Evolutionary conservation across 64 coral and sea anemone species (phyloP).

Genomic region (Montipora efflorescens): DNA sequence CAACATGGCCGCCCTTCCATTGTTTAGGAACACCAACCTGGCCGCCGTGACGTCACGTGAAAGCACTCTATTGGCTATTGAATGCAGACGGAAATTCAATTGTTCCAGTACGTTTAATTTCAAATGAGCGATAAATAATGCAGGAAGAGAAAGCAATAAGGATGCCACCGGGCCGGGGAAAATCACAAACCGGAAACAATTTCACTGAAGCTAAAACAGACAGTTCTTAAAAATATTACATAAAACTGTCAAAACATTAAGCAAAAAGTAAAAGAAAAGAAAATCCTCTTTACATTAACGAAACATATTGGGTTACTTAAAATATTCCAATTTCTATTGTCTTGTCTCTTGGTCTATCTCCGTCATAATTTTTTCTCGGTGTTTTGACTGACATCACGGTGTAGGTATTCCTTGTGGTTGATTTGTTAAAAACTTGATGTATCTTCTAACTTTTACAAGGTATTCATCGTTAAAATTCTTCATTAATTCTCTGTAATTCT

Average conservation of each 20-base stretch:
- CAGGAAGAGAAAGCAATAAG: no score
- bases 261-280: background rate
- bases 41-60: no score
- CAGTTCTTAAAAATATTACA: conserved; percentile 1
- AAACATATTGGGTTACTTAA: background rate
- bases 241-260: background rate
- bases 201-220: background rate
- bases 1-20: no score
- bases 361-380: background rate
- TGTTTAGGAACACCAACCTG: no score
- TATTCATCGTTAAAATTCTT: background rate
- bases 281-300: background rate
- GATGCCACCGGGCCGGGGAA: background rate
- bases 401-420: no score
- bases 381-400: background rate
- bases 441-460: background rate
- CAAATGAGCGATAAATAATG: no score
- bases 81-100: no score
- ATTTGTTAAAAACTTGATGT: background rate
- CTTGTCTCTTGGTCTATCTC: background rate
- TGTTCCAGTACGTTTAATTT: no score
- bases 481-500: background rate
- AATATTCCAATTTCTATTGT: background rate
- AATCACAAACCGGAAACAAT: background rate
- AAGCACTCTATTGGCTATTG: no score